Conservation (phyloP, 92 coral and sea anemone genomes). For the Plumapathes pennacea region DNA sequence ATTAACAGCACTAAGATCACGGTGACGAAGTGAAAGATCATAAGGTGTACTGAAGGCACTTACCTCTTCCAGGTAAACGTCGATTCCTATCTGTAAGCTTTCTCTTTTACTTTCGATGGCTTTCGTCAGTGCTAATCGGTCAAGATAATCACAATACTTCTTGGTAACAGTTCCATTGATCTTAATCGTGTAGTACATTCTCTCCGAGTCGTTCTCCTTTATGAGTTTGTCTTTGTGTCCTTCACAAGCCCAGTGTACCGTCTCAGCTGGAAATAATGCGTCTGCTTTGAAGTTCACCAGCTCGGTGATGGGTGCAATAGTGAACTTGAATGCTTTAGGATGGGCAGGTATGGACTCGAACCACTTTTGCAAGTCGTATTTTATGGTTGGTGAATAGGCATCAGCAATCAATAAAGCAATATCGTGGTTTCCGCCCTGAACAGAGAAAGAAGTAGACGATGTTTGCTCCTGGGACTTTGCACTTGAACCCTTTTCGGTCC, state of each 20-base stretch:
- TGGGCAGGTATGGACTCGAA: slow-evolving; percentile 25
- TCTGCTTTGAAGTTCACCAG: slow-evolving; percentile 20
- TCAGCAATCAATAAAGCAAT: slow-evolving; percentile 25
- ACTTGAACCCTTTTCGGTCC: slow-evolving; percentile 5
- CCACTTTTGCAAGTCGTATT: slow-evolving; percentile 34
- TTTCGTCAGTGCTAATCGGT: slow-evolving; percentile 24
- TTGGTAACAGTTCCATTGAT: slow-evolving; percentile 11
- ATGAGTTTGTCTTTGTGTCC: slow-evolving; percentile 16
- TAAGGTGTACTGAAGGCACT: not conserved
- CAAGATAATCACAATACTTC: slow-evolving; percentile 15
- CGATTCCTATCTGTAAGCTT: slow-evolving; percentile 32
- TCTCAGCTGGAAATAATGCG: slow-evolving; percentile 38
- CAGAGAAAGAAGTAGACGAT: slow-evolving; percentile 20
- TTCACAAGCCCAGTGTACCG: slow-evolving; percentile 47
- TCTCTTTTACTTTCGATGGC: slow-evolving; percentile 21
- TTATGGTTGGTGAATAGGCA: slow-evolving; percentile 26
- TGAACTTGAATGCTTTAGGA: slow-evolving; percentile 56
- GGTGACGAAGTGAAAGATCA: too few relatives aligned
- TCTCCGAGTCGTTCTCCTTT: slow-evolving; percentile 5
- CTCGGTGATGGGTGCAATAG: slow-evolving; percentile 22
- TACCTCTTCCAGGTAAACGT: slow-evolving; percentile 52
- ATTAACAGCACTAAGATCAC: not conserved
- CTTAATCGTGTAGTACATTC: slow-evolving; percentile 7
- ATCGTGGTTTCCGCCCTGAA: slow-evolving; percentile 29
- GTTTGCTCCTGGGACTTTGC: slow-evolving; percentile 1